phyloP scores from a whole-genome alignment of 2,797 vertebrate species.

The Gadopsis marmoratus region DNA sequence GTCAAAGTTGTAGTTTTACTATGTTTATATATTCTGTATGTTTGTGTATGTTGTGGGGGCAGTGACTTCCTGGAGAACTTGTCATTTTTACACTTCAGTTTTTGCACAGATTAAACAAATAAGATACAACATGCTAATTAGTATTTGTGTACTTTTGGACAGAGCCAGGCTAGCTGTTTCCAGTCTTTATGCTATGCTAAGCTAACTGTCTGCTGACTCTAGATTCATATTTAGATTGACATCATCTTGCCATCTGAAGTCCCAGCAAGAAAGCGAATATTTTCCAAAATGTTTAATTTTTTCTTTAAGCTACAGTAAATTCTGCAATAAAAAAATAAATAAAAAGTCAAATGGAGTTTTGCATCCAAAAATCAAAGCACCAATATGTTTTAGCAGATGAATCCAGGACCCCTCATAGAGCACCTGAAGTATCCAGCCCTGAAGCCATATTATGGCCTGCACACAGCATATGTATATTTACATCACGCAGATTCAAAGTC shows the following conservation, averaged over 20 bases:
- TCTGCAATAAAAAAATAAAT: too few species aligned
- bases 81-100: not conserved
- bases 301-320: too few species aligned
- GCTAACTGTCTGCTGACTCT: not conserved
- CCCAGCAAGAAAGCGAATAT: not conserved
- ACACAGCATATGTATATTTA: not conserved
- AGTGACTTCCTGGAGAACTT: not conserved
- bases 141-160: not conserved
- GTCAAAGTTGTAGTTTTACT: not conserved
- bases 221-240: not conserved
- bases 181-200: not conserved
- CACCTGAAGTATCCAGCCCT: too few species aligned
- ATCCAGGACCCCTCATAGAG: not conserved
- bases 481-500: not conserved
- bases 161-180: not conserved
- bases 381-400: too few species aligned
- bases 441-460: not conserved
- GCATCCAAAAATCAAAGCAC: too few species aligned
- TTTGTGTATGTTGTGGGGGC: not conserved
- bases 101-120: not conserved
- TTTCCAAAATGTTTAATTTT: not conserved
- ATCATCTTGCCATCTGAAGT: not conserved
- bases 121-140: not conserved
- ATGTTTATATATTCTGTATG: too few species aligned
- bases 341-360: too few species aligned